Conservation (phyloP, 2,888 invertebrate genomes). For the Euplexia lucipara region DNA sequence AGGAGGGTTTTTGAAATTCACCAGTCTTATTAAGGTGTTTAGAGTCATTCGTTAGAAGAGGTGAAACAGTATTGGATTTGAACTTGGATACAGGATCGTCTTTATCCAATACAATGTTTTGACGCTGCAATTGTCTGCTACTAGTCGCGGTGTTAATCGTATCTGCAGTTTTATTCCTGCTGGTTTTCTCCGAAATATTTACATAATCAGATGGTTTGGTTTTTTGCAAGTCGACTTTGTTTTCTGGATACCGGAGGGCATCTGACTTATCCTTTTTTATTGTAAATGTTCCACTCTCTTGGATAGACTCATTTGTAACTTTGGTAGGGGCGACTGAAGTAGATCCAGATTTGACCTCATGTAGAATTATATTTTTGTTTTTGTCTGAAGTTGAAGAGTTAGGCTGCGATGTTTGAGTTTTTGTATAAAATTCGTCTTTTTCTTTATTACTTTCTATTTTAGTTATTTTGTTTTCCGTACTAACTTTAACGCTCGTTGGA, state of each 20-base stretch:
- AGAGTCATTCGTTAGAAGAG: conserved; percentile 12
- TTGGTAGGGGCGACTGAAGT: conserved; percentile 3
- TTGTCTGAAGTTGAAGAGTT: conserved; percentile 5
- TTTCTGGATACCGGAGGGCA: not conserved
- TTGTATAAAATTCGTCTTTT: conserved; percentile 9
- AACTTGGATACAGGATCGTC: conserved; percentile 51
- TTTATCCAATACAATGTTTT: conserved; percentile 70
- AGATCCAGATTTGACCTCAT: not conserved
- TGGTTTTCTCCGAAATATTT: conserved; percentile 24
- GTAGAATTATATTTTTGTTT: conserved; percentile 17
- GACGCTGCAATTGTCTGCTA: conserved; percentile 73
- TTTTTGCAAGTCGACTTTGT: conserved; percentile 20
- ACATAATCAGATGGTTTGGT: conserved; percentile 14
- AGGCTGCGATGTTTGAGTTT: conserved; percentile 12
- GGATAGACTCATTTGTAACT: conserved; percentile 10
- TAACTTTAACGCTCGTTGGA: conserved; percentile 12
- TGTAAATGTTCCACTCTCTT: too few species aligned
- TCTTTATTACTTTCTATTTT: conserved; percentile 15
- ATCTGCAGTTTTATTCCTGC: conserved; percentile 51
- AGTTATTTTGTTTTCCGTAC: conserved; percentile 15
- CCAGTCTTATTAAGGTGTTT: conserved; percentile 40
- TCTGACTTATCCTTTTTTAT: conserved; percentile 12
- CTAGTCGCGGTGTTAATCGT: conserved; percentile 42
- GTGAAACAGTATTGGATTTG: conserved; percentile 31
- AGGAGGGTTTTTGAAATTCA: conserved; percentile 47